Percentiles rank a stretch among this genome's conserved stretches.
Conservation (phyloP, 2,888 invertebrate genomes). For the Agrotis exclamationis region DNA sequence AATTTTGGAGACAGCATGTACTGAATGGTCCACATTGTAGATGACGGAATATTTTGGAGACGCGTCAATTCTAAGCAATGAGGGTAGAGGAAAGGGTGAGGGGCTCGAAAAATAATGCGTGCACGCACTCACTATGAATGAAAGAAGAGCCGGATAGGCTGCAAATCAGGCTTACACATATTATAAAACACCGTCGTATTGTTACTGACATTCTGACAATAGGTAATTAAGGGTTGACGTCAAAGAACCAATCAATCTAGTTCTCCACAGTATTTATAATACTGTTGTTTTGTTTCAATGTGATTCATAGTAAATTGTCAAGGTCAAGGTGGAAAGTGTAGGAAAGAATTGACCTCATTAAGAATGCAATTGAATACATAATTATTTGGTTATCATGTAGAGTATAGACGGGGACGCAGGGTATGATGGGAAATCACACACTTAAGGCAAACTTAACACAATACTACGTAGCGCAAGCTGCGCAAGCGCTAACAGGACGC, state of each 20-base stretch:
- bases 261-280: constrained; percentile 12
- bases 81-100: neutral
- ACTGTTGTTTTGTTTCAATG: constrained; percentile 27
- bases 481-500: no score
- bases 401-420: no score
- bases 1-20: neutral
- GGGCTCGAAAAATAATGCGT: neutral
- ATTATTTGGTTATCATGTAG: neutral
- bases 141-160: neutral
- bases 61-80: neutral
- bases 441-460: no score
- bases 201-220: constrained; percentile 69
- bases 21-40: neutral
- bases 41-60: neutral
- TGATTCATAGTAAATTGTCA: neutral
- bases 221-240: constrained; percentile 73
- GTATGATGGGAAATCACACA: no score
- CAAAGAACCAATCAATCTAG: constrained; percentile 48
- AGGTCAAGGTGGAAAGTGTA: constrained; percentile 3
- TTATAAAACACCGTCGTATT: constrained; percentile 16
- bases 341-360: neutral
- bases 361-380: neutral
- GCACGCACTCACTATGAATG: constrained; percentile 7
- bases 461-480: no score
- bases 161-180: constrained; percentile 3